phyloP scores from a whole-genome alignment of 2,797 vertebrate species.

The Luscinia luscinia region DNA sequence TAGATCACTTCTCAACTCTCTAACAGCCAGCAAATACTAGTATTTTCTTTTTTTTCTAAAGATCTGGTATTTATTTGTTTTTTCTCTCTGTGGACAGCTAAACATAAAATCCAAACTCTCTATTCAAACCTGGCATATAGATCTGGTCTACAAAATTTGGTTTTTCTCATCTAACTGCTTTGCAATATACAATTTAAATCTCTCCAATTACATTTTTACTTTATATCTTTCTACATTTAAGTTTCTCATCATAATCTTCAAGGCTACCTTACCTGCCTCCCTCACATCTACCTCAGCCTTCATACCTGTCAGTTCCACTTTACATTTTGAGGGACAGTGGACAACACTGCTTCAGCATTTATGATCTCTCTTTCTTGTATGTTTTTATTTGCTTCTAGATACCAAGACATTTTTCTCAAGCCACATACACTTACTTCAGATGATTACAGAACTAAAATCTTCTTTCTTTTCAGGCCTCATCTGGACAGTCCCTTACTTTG shows the following conservation, averaged over 20 bases:
- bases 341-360: background rate
- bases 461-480: background rate
- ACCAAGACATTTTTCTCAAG: background rate
- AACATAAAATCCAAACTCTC: background rate
- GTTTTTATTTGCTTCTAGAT: background rate
- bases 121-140: accelerated
- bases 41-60: background rate
- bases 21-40: background rate
- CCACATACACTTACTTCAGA: background rate
- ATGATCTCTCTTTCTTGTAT: background rate
- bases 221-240: background rate
- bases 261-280: background rate
- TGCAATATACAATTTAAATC: background rate
- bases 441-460: background rate
- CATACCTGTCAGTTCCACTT: background rate
- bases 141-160: background rate
- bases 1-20: background rate
- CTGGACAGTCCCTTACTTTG: background rate
- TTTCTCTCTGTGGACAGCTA: background rate
- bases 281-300: background rate
- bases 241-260: background rate
- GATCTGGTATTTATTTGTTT: background rate
- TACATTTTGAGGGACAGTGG: background rate
- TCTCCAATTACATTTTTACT: background rate
- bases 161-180: background rate